phyloP scores from a whole-genome alignment of 2,888 invertebrate species.

The Hypomecis punctinalis region DNA sequence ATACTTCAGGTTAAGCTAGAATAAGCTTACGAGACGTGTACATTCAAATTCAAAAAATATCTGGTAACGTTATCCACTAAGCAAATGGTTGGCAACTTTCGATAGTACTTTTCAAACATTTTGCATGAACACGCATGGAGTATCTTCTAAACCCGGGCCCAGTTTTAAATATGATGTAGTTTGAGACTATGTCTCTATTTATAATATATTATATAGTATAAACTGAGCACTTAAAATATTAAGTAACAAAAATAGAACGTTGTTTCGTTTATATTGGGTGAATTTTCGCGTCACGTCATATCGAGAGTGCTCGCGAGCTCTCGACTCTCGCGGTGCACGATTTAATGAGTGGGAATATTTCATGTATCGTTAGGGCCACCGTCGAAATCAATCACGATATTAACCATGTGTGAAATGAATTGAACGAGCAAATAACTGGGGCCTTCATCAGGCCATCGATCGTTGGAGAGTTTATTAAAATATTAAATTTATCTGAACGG shows the following conservation, averaged over 20 bases:
- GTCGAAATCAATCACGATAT: constrained; percentile 80
- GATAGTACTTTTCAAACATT: too few species aligned
- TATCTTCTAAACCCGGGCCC: too few species aligned
- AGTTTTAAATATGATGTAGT: too few species aligned
- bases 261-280: constrained; percentile 43
- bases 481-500: not conserved
- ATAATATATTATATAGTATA: too few species aligned
- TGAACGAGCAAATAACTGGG: constrained; percentile 66
- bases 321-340: constrained; percentile 68
- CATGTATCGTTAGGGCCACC: constrained; percentile 79
- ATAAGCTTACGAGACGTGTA: too few species aligned
- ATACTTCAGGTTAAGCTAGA: too few species aligned
- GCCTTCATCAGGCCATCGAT: constrained; percentile 37
- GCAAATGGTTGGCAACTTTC: too few species aligned
- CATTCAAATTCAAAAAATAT: too few species aligned
- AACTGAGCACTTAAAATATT: not conserved
- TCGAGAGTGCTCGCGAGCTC: constrained; percentile 68
- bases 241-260: constrained; percentile 11
- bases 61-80: too few species aligned
- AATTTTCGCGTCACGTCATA: constrained; percentile 61
- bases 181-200: too few species aligned
- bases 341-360: constrained; percentile 82
- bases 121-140: too few species aligned
- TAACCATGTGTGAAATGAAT: constrained; percentile 79
- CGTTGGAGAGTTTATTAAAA: constrained; percentile 5